Percentiles rank a stretch among this genome's conserved stretches.
phyloP scores from a whole-genome alignment of 2,113 vertebrate species.

The Balaeniceps rex region DNA sequence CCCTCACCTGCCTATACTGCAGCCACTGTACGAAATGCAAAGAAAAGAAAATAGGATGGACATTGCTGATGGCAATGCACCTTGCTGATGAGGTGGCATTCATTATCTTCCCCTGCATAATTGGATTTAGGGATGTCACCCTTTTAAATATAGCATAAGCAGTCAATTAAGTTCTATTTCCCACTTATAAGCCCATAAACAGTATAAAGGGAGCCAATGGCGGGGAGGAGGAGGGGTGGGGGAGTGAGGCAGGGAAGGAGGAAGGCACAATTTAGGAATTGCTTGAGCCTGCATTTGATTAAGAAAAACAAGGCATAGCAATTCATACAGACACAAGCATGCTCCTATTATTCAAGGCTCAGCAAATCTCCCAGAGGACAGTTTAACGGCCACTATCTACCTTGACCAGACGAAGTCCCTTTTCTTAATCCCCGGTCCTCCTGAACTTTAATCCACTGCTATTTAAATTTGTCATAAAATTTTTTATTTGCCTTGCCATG shows the following conservation, averaged over 20 bases:
- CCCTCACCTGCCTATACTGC: not conserved
- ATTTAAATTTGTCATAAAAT: constrained; percentile 31
- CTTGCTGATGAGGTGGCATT: not conserved
- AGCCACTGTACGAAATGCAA: not conserved
- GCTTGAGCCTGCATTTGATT: not conserved
- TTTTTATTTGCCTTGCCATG: not conserved
- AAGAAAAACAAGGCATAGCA: not conserved
- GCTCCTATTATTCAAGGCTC: not conserved
- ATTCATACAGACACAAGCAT: not conserved
- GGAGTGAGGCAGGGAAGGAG: not conserved
- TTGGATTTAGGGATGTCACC: not conserved
- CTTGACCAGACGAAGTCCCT: constrained; percentile 12
- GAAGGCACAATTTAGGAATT: not conserved
- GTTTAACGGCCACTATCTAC: not conserved
- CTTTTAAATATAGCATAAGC: not conserved
- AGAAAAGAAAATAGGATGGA: not conserved
- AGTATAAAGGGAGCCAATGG: not conserved
- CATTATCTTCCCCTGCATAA: not conserved
- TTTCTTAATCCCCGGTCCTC: not conserved
- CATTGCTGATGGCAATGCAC: not conserved
- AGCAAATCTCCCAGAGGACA: not conserved
- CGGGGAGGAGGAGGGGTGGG: fast-evolving
- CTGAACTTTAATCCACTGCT: not conserved
- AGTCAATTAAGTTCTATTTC: not conserved
- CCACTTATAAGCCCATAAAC: not conserved